Conservation (phyloP, 2,797 vertebrate genomes). For the Hydrolagus colliei region DNA sequence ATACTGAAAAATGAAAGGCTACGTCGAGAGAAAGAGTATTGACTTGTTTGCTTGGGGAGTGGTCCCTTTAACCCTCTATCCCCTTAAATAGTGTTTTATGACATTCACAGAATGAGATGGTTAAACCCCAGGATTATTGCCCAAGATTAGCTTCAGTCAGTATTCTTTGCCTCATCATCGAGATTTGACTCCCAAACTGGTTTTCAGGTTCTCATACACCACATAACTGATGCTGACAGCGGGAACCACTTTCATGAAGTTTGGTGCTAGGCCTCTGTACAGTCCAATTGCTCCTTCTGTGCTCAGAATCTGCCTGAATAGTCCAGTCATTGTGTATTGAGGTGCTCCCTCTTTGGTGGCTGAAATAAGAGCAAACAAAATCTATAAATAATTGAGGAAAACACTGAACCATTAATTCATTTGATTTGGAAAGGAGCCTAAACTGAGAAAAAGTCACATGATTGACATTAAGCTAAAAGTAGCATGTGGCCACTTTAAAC, state of each 20-base stretch:
- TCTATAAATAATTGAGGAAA: not conserved
- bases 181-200: conserved; percentile 79
- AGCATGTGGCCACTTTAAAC: not conserved
- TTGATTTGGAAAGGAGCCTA: not conserved
- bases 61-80: conserved; percentile 19
- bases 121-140: conserved; percentile 45
- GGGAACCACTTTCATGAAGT: conserved; percentile 95
- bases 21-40: conserved; percentile 6
- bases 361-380: conserved; percentile 39
- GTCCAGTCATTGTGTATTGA: conserved; percentile 70
- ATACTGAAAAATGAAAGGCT: conserved; percentile 17
- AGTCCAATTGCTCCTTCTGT: conserved; percentile 81
- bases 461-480: not conserved
- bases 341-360: conserved; percentile 65
- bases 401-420: not conserved
- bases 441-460: not conserved
- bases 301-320: conserved; percentile 84
- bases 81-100: conserved; percentile 47
- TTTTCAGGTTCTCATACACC: conserved; percentile 88
- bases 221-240: conserved; percentile 98
- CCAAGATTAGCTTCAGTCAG: conserved; percentile 49
- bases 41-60: not conserved
- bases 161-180: conserved; percentile 57
- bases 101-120: conserved; percentile 88
- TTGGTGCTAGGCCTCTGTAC: conserved; percentile 86